These are phyloP conservation scores for Brachyhypopomus occidentalis DNA, from an alignment of 2,113 vertebrate species.

Conservation along the genomic window DNA sequence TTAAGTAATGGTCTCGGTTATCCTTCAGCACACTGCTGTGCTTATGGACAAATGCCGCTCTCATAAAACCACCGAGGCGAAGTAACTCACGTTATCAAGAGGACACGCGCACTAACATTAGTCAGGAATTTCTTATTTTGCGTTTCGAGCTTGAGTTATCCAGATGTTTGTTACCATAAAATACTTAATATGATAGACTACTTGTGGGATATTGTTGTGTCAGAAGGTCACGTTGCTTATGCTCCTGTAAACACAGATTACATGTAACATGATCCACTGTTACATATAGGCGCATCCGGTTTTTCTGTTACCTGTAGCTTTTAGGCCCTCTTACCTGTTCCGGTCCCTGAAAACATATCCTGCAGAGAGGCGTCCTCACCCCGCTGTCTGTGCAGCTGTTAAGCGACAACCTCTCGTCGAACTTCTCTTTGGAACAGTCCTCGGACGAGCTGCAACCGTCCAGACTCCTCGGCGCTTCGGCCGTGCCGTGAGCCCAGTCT, in stretches of 20 bases:
- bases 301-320: background rate
- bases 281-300: background rate
- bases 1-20: slow-evolving; percentile 36
- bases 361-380: slow-evolving; percentile 84
- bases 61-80: slow-evolving; percentile 22
- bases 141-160: slow-evolving; percentile 1
- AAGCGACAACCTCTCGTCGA: slow-evolving; percentile 80
- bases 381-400: slow-evolving; percentile 86
- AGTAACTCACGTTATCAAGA: slow-evolving; percentile 3
- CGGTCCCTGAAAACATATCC: slow-evolving; percentile 90
- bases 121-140: background rate
- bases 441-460: slow-evolving; percentile 81
- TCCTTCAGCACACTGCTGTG: slow-evolving; percentile 7
- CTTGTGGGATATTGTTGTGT: background rate
- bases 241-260: background rate
- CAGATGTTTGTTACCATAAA: background rate
- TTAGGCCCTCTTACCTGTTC: slow-evolving; percentile 79
- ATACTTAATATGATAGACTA: no score
- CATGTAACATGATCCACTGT: no score
- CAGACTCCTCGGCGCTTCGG: slow-evolving; percentile 68
- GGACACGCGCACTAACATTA: background rate
- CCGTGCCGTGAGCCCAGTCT: slow-evolving; percentile 69
- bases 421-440: slow-evolving; percentile 81
- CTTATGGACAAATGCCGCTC: slow-evolving; percentile 41
- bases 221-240: background rate